These are phyloP conservation scores for Zaprionus lineosus DNA, from an alignment of 2,888 invertebrate genomes.

Conservation along the genomic window DNA sequence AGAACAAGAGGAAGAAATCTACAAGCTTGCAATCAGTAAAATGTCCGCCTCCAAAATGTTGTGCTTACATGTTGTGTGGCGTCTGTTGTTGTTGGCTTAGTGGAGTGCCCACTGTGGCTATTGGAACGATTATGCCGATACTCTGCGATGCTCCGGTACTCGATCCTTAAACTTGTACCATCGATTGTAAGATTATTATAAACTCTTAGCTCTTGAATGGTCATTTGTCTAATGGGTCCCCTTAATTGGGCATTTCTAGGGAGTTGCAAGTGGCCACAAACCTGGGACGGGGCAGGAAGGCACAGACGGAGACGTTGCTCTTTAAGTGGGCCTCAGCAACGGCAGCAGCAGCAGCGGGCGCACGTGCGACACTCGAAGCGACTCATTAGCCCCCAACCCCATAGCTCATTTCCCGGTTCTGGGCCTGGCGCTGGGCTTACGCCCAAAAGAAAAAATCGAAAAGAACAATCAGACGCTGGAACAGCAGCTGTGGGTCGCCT, in stretches of 20 bases:
- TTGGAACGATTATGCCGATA: too few species aligned
- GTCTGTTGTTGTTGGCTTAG: too few species aligned
- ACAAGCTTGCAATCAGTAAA: conserved; percentile 55
- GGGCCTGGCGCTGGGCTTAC: conserved; percentile 18
- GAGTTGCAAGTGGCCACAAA: too few species aligned
- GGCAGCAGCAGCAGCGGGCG: conserved; percentile 44
- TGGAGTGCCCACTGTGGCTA: too few species aligned
- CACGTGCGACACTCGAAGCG: conserved; percentile 73
- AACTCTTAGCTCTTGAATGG: conserved; percentile 57
- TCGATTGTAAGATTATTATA: conserved; percentile 43
- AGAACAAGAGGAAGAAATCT: conserved; percentile 30
- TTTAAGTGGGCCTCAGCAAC: conserved; percentile 44
- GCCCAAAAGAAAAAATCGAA: conserved; percentile 4
- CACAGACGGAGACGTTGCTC: neutral
- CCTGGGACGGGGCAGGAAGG: neutral
- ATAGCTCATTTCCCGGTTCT: conserved; percentile 1
- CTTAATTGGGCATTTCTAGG: conserved; percentile 58
- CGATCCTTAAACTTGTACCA: conserved; percentile 39
- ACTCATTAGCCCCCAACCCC: conserved; percentile 61
- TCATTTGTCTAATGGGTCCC: conserved; percentile 64
- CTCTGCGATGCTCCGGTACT: neutral
- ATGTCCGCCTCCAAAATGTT: conserved; percentile 51
- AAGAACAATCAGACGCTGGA: conserved; percentile 1
- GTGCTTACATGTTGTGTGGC: too few species aligned
- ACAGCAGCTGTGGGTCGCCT: conserved; percentile 41